Percentiles rank a stretch among this genome's conserved stretches.
phyloP scores from a whole-genome alignment of 2,113 vertebrate species.

The Hippocampus guttulatus region DNA sequence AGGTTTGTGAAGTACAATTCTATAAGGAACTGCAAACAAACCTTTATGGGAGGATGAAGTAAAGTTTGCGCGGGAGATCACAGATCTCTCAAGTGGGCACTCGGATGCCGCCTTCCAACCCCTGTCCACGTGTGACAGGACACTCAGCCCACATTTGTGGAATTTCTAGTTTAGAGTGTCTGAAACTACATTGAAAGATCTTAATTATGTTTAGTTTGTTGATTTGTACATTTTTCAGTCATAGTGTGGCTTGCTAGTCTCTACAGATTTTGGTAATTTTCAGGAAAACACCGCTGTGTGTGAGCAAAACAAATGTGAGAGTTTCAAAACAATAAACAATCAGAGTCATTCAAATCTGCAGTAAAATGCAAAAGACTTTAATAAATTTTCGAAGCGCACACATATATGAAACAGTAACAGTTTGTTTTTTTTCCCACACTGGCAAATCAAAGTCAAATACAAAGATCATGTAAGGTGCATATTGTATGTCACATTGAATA shows the following conservation, averaged over 20 bases:
- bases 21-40: no score
- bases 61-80: no score
- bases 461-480: constrained; percentile 79
- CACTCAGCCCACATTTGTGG: no score
- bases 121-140: no score
- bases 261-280: constrained; percentile 1
- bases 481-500: constrained; percentile 75
- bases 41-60: no score
- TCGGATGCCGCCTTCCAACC: no score
- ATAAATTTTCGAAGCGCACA: constrained; percentile 79
- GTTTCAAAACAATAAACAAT: constrained; percentile 54
- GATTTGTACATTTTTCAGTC: not conserved
- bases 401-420: constrained; percentile 80
- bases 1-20: no score
- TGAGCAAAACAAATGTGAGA: constrained; percentile 17
- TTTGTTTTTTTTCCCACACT: constrained; percentile 66
- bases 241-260: not conserved
- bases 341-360: constrained; percentile 69
- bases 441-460: constrained; percentile 77
- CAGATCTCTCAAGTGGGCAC: no score
- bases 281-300: constrained; percentile 16
- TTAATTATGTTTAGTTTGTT: not conserved
- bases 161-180: not conserved
- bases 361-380: constrained; percentile 83
- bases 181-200: not conserved